A percentile compares a stretch with the other conserved stretches of the same genome.
Evolutionary conservation across 1,140 invertebrate genomes (phyloP).

Genomic region (Sitophilus oryzae): DNA sequence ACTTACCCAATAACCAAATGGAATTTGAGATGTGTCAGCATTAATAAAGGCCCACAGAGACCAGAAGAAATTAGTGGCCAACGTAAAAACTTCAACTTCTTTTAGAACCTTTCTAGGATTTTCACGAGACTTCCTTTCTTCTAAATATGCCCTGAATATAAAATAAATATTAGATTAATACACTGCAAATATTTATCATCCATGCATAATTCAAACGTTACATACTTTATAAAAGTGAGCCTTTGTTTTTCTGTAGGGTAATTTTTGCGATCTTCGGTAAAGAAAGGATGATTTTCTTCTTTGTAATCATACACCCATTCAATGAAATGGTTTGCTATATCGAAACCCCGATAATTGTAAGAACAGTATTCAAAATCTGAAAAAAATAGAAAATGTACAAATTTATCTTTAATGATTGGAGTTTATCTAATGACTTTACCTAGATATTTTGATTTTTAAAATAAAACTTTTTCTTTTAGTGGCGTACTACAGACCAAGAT

Average conservation of each 20-base stretch:
- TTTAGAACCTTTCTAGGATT: conserved; percentile 57
- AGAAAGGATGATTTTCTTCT: conserved; percentile 70
- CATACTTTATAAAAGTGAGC: conserved; percentile 42
- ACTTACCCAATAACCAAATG: conserved; percentile 92
- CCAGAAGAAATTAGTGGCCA: conserved; percentile 93
- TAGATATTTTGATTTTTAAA: too few relatives aligned
- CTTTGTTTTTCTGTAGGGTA: conserved; percentile 76
- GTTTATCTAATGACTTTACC: too few relatives aligned
- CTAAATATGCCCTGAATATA: conserved; percentile 31
- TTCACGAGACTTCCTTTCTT: conserved; percentile 42
- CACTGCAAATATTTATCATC: neutral
- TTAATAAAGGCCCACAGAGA: conserved; percentile 86
- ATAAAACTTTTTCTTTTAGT: too few relatives aligned
- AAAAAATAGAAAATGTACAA: conserved; percentile 19
- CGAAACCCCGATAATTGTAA: conserved; percentile 90
- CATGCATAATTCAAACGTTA: neutral
- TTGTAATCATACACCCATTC: conserved; percentile 94
- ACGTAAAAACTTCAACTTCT: conserved; percentile 76
- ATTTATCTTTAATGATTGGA: too few relatives aligned
- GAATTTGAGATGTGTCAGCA: conserved; percentile 78
- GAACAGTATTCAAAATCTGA: conserved; percentile 92
- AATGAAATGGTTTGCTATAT: conserved; percentile 93
- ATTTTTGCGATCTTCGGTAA: conserved; percentile 57
- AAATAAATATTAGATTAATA: neutral
- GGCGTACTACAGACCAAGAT: too few relatives aligned